Percentiles rank a stretch among this genome's conserved stretches.
These are phyloP conservation scores for Plotosus lineatus DNA, from an alignment of 2,113 vertebrate species.

Conservation along the genomic window DNA sequence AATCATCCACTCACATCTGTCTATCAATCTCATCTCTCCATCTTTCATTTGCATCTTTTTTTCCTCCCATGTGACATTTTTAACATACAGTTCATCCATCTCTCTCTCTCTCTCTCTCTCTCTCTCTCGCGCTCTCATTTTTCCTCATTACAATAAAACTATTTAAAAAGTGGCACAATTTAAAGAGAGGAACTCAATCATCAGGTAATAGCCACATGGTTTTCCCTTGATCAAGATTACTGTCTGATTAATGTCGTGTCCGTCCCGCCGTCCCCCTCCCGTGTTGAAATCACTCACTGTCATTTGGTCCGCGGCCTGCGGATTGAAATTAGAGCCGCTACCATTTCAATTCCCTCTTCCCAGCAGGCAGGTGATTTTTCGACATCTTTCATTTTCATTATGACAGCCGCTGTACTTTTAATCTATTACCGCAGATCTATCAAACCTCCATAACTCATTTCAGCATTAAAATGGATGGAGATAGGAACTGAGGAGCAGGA, in stretches of 20 bases:
- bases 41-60: neutral
- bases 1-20: slow-evolving; percentile 39
- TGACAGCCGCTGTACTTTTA: neutral
- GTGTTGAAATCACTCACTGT: slow-evolving; percentile 34
- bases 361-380: neutral
- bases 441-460: neutral
- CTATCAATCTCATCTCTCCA: slow-evolving; percentile 8
- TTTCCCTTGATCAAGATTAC: slow-evolving; percentile 37
- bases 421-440: slow-evolving; percentile 16
- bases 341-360: neutral
- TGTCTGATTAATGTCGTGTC: slow-evolving; percentile 40
- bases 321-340: slow-evolving; percentile 11
- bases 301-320: neutral
- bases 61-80: neutral
- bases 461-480: neutral
- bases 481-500: neutral
- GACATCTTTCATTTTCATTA: slow-evolving; percentile 1
- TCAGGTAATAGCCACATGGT: slow-evolving; percentile 39
- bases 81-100: neutral
- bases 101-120: slow-evolving; percentile 33
- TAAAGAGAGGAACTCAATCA: slow-evolving; percentile 49
- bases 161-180: slow-evolving; percentile 11
- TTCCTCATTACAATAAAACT: slow-evolving; percentile 28
- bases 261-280: neutral
- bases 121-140: slow-evolving; percentile 13